Percentiles rank a stretch among this genome's conserved stretches.
Evolutionary conservation across 2,113 vertebrate genomes (phyloP).

Genomic region (Bambusicola thoracicus): DNA sequence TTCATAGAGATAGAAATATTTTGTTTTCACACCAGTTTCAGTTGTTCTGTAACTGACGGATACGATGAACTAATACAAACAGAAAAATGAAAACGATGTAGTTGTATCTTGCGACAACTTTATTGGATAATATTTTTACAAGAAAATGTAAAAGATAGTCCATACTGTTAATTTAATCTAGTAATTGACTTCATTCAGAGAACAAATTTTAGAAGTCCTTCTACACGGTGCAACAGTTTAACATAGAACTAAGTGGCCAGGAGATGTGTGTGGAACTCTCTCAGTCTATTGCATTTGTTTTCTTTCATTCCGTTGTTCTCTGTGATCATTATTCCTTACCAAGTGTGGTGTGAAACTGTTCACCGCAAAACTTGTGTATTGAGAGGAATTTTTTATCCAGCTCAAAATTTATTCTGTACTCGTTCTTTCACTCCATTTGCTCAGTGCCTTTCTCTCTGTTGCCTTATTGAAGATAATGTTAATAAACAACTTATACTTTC

Average conservation of each 20-base stretch:
- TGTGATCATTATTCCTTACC: background rate
- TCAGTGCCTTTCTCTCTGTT: background rate
- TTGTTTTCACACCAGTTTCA: background rate
- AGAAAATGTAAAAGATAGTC: background rate
- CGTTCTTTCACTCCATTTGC: background rate
- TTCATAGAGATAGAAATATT: background rate
- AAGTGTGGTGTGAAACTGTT: background rate
- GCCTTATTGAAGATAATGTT: background rate
- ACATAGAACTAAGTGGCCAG: background rate
- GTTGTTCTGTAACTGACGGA: background rate
- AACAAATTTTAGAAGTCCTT: background rate
- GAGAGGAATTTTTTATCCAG: background rate
- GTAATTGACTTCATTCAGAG: background rate
- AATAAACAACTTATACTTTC: background rate
- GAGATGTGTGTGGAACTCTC: background rate
- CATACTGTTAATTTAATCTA: background rate
- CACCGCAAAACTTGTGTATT: background rate
- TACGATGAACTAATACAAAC: background rate
- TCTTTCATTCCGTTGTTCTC: fast-evolving
- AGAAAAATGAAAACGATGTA: background rate
- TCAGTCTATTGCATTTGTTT: background rate
- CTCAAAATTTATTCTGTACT: background rate
- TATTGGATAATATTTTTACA: background rate
- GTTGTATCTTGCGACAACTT: background rate
- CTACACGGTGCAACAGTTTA: background rate